Base-by-base conservation (phyloP, 1,140 invertebrate species). In the Ceratosolen fusciceps region DNA sequence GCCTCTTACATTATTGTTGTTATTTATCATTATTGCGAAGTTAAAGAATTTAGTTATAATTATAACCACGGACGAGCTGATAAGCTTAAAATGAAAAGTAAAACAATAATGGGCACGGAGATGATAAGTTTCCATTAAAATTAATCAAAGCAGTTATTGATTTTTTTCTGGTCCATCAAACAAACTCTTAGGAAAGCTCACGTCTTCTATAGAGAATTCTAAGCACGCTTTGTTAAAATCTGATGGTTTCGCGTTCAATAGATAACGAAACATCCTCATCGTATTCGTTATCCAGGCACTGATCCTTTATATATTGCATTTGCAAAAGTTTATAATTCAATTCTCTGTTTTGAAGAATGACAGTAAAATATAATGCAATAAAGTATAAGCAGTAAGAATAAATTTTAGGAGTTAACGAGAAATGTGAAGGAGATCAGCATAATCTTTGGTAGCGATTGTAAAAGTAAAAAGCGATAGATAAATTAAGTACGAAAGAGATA, bases 201-300 rank as follows among this genome's bases (percentile, higher is more conserved):
- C 52, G 29, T 34, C 31, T 62, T 31, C 34, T 2, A 62, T 31
- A 47, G 29, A 24, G 26, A 78, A 79, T 79, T 73, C 70, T 21
- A 31, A 39, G 68, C 56, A 52, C 58, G 56, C 54, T 79, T 79
- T 79, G 70, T 79, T 79, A 73, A 79, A 79, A 79, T 65, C 56
- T 52, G 39, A n/a, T 65, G 39, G 72, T 73, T 79, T 5, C 8
- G 3, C 26, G 16, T 19, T 73, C 76, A 78, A 72, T 72, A n/a
- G 70, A 70, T 73, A 73, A 73, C 67, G 68, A 79, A 79, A 79
- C 70, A 70, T 43, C 39, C 70, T 62, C 76, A 24, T 56, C 47
- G 54, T 72, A 72, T 79, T 79, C 34, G 70, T 72, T 79, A 79
- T 79, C 14, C 29, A 34, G 21, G 43, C 39, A 34, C 52, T 19